Percentiles rank a stretch among this genome's conserved stretches.
phyloP scores from a whole-genome alignment of 2,113 vertebrate species.

The Abramis brama region DNA sequence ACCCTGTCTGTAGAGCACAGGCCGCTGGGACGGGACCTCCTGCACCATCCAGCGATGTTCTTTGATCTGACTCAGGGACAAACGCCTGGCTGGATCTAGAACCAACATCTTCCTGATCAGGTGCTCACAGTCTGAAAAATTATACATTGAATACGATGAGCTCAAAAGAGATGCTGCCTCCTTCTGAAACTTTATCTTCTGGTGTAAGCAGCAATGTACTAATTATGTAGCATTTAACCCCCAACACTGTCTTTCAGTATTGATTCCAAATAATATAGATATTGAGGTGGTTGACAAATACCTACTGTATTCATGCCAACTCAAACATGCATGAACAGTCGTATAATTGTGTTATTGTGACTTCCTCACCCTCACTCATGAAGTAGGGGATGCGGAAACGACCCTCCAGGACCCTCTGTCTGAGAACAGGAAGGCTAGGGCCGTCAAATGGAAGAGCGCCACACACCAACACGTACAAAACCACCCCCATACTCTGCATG shows the following conservation, averaged over 20 bases:
- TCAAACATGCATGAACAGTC: background rate
- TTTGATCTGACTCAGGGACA: conserved; percentile 93
- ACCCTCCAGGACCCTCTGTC: conserved; percentile 94
- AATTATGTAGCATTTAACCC: background rate
- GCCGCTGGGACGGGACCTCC: conserved; percentile 88
- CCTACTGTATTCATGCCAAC: background rate
- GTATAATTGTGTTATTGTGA: background rate
- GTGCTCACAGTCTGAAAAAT: conserved; percentile 90
- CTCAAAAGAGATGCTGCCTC: background rate
- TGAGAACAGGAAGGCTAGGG: conserved; percentile 91
- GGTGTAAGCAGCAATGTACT: too few species aligned
- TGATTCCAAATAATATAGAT: too few species aligned
- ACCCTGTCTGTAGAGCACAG: conserved; percentile 83
- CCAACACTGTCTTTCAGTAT: background rate
- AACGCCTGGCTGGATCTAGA: conserved; percentile 90
- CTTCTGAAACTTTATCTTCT: background rate
- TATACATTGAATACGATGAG: background rate
- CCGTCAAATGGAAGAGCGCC: conserved; percentile 96
- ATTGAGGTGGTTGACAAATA: background rate
- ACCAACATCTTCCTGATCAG: conserved; percentile 97
- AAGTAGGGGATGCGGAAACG: conserved; percentile 99
- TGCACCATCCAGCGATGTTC: conserved; percentile 97
- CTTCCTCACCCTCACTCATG: conserved; percentile 94
- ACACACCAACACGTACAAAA: conserved; percentile 96
- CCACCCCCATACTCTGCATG: conserved; percentile 86